Evolutionary conservation across 1,140 invertebrate species (phyloP), one percentile per base, ranked within the genome.

Genomic region (Tetraneura akinire): DNA sequence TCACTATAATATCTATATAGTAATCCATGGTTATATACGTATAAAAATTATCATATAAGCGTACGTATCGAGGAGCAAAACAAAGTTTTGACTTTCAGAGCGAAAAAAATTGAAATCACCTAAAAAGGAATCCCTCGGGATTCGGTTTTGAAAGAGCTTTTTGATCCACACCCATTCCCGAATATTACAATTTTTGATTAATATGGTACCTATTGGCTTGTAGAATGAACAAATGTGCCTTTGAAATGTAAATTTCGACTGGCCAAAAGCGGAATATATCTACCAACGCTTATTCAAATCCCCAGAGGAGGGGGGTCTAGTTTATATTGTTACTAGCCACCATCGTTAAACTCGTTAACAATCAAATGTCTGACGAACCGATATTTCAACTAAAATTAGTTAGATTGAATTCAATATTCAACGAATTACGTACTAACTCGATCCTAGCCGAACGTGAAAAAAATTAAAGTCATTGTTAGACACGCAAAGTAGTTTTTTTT

Each of bases 111-210:
- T 29, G 23, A 78, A 78, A 78, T 78, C 74, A 60, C 53, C 74
- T n/a, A 78, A 78, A 78, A 10, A 76, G 32, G 42, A 16, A 42
- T 45, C 74, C 37, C 74, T 8, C 3, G 74, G 37, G 53, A 78
- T 21, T 60, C 37, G 55, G 32, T 45, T 53, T n/a, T 47, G 73
- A 57, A 62, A 78, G 55, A 47, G 53, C 37, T 78, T 78, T 78
- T 78, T 60, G 55, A 60, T 60, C 51, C 29, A 23, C 11, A n/a
- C 51, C 29, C 32, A 3, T 16, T 2, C 21, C 37, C 26, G 55
- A 62, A 78, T 78, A 78, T 78, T 78, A 78, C 55, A 78, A 78
- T 78, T 78, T 78, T 78, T 78, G 74, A 78, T 78, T 78, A 78
- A 62, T 47, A 26, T n/a, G n/a, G 74, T 78, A 37, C 32, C 32